Conservation (phyloP, 2,888 invertebrate species). For the Creontiades dilutus region DNA sequence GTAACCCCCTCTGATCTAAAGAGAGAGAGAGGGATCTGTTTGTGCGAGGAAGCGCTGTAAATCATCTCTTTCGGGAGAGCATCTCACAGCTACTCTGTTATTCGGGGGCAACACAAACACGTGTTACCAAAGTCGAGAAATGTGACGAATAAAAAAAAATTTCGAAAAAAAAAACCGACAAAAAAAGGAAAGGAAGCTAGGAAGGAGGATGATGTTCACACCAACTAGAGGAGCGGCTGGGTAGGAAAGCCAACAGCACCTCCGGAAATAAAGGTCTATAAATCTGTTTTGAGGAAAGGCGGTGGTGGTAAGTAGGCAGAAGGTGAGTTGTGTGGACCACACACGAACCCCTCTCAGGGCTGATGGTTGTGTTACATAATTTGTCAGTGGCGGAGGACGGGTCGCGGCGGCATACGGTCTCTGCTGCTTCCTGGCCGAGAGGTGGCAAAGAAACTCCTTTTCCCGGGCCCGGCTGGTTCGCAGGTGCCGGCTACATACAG, state of each 20-base stretch:
- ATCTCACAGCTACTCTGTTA: neutral
- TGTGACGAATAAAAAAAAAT: neutral
- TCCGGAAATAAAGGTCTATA: conserved; percentile 47
- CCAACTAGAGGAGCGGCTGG: conserved; percentile 12
- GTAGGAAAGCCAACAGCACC: neutral
- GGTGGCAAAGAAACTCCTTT: neutral
- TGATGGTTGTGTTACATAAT: conserved; percentile 45
- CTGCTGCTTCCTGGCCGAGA: conserved; percentile 31
- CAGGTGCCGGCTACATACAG: conserved; percentile 25
- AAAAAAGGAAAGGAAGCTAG: neutral
- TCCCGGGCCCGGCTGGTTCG: conserved; percentile 8
- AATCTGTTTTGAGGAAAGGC: conserved; percentile 42
- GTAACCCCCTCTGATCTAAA: neutral
- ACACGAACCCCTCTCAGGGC: neutral
- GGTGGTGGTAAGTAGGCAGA: conserved; percentile 3
- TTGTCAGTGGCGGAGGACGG: conserved; percentile 42
- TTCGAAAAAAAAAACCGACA: neutral
- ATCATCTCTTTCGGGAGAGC: conserved; percentile 23
- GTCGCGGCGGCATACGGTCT: conserved; percentile 46
- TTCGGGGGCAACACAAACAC: conserved; percentile 33
- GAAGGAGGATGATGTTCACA: conserved; percentile 23
- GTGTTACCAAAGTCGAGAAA: neutral
- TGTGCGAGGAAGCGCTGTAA: conserved; percentile 13
- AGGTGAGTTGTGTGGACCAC: conserved; percentile 26
- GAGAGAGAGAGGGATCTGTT: conserved; percentile 2